Evolutionary conservation across 2,113 vertebrate genomes (phyloP).

Genomic region (Pachyramphus minor): DNA sequence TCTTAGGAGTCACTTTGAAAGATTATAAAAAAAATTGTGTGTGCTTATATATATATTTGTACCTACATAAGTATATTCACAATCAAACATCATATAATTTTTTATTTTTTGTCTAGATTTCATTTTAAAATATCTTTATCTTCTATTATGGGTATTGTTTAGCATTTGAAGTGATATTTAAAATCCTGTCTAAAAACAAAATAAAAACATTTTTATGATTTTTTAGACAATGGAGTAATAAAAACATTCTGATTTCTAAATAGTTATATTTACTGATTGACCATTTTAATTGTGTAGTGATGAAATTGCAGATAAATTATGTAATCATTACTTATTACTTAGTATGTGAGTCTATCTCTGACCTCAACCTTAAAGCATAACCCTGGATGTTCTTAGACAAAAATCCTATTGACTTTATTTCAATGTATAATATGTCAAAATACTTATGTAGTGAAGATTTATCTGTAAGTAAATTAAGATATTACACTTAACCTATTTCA

Average conservation of each 20-base stretch:
- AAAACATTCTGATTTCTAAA: background rate
- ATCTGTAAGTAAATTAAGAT: background rate
- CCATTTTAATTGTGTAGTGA: background rate
- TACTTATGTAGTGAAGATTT: background rate
- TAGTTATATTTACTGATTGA: background rate
- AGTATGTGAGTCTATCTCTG: background rate
- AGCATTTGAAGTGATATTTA: background rate
- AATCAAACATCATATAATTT: background rate
- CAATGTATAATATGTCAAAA: background rate
- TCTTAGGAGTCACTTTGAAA: background rate
- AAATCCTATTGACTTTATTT: background rate
- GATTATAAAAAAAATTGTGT: background rate
- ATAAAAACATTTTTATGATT: fast-evolving
- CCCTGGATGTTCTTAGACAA: background rate
- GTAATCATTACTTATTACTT: background rate
- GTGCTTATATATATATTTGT: background rate
- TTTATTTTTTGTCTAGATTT: background rate
- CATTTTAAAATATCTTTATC: background rate
- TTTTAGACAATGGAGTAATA: background rate
- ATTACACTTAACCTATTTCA: background rate
- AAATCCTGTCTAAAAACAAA: background rate
- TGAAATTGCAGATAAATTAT: background rate
- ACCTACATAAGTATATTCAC: background rate
- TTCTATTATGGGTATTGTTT: background rate
- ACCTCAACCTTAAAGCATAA: background rate